Evolutionary conservation across 2,113 vertebrate genomes (phyloP).

Genomic region (Panthera uncia): DNA sequence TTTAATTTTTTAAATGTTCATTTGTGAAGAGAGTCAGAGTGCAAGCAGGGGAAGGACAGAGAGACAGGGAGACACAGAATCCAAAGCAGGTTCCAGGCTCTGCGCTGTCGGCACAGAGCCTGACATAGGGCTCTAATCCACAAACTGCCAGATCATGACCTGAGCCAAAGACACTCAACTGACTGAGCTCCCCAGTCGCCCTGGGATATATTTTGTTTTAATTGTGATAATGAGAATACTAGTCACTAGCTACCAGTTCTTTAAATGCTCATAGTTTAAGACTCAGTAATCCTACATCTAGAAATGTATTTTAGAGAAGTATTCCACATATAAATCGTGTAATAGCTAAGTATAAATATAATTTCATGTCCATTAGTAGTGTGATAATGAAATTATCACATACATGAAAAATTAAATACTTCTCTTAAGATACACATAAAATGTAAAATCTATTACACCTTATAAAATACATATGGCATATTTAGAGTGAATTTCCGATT

Average conservation of each 20-base stretch:
- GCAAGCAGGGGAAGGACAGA: too few relatives aligned
- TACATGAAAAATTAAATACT: background rate
- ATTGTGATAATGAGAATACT: background rate
- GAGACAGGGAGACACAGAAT: too few relatives aligned
- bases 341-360: background rate
- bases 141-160: too few relatives aligned
- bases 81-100: too few relatives aligned
- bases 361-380: background rate
- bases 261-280: background rate
- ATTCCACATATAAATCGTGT: background rate
- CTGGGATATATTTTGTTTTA: background rate
- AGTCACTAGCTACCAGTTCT: background rate
- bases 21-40: too few relatives aligned
- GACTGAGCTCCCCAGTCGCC: too few relatives aligned
- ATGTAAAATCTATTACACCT: background rate
- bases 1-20: too few relatives aligned
- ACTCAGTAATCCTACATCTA: background rate
- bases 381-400: background rate
- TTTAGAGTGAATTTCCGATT: background rate
- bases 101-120: too few relatives aligned
- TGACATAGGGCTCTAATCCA: too few relatives aligned
- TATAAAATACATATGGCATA: background rate
- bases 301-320: background rate
- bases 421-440: background rate
- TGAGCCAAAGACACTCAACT: too few relatives aligned